Evolutionary conservation across 2,797 vertebrate species (phyloP).

Genomic region (Pteronotus mesoamericanus): DNA sequence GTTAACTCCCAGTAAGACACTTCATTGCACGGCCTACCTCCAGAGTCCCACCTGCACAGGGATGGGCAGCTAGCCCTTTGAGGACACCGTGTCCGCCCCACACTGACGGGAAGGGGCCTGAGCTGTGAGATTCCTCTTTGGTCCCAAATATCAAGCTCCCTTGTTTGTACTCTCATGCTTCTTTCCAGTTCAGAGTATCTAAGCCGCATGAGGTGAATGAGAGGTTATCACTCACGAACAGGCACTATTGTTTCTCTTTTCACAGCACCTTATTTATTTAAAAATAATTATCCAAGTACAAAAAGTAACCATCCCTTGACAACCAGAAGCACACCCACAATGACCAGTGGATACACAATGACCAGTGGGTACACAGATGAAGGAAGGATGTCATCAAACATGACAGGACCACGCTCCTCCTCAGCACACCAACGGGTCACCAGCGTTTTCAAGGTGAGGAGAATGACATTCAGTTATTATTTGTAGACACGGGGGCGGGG

Average conservation of each 20-base stretch:
- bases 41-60: neutral
- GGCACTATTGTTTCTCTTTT: conserved; percentile 36
- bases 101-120: neutral
- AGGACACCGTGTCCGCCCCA: neutral
- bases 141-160: neutral
- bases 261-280: neutral
- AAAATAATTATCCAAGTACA: conserved; percentile 29
- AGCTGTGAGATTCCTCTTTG: neutral
- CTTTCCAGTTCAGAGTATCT: neutral
- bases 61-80: neutral
- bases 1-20: neutral
- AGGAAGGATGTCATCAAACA: conserved; percentile 40
- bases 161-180: neutral
- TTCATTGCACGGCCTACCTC: neutral
- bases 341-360: neutral
- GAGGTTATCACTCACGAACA: neutral
- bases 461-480: neutral
- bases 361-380: conserved; percentile 1
- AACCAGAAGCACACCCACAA: neutral
- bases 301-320: neutral
- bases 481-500: neutral
- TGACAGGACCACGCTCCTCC: neutral
- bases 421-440: neutral
- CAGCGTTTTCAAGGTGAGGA: conserved; percentile 28
- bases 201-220: conserved; percentile 3